Base-by-base conservation (phyloP, 1,140 invertebrate genomes). In the Leptinotarsa texana region DNA sequence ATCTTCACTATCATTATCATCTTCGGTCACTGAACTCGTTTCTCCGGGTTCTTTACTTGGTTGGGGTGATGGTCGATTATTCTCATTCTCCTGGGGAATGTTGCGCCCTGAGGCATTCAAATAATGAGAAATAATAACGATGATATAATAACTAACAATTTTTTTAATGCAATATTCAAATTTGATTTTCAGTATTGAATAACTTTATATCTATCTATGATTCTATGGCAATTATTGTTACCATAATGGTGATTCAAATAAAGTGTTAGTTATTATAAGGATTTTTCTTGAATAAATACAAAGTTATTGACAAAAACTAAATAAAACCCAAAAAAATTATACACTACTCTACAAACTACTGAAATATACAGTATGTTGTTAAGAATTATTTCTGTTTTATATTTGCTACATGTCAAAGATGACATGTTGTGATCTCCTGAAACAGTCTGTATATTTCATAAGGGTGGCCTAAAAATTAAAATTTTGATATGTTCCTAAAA, bases 21-120 rank as follows among this genome's bases (percentile, higher is more conserved):
- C 95, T 86, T 98, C 96, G 80, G 94, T 97, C 69, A 95, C 95
- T 69, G 95, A 97, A 88, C 95, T 97, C 80, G 93, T 92, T 85
- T 93, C 92, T 15, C 90, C 90, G 2, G 87, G 86, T 84, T 91
- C 90, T 78, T 88, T 84, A 11, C 80, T 83, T 84, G 87, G 86
- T 87, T 90, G 83, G 72, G 91, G 89, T 70, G 89, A 90, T 68
- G 90, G 90, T 76, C 90, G 85, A 80, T 86, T 87, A 73, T 86
- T 86, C 81, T 88, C 88, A 13, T 86, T 85, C 78, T 89, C 88
- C 66, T 85, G 86, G 63, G 87, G 75, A 8, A 77, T 57, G 18
- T 76, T 77, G 49, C 75, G 79, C 67, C 80, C 79, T 49, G 24
- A 33, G 63, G 13, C 47, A 21, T 17, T 48, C 33, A 51, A 48